Base-by-base conservation (phyloP, 2,113 vertebrate genomes). In the Petromus typicus region DNA sequence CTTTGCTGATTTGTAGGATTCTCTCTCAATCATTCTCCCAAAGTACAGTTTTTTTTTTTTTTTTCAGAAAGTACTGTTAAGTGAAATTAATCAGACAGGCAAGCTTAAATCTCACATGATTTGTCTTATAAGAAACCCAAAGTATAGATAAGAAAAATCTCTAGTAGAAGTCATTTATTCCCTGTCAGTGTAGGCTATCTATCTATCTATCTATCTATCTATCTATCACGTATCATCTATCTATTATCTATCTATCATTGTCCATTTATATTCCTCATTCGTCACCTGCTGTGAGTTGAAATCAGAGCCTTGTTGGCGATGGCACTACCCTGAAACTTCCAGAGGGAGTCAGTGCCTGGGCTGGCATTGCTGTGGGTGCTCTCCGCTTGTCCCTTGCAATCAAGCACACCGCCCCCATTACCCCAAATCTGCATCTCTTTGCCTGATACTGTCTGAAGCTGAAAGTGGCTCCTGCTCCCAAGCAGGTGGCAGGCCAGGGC, bases 131-230 rank as follows among this genome's bases (percentile, higher is more conserved):
- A 69, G 69, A 43, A 43, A 43, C 23, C 69, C 22, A 27, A 73
- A 73, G 23, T 43, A 43, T 43, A 73, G 25, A 76, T 87, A 94
- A 63, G 79, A 45, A 94, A 40, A 79, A 92, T 71, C 57, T 88
- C 18, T 79, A 92, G 32, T 90, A 78, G 96, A 97, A 94, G 84
- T 27, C 13, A 32, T 79, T 89, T 67, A 59, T 66, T 22, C 78
- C 51, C 18, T 94, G 87, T 95, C 73, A 66, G 3, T 90, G 56
- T 64, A 73, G 81, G 80, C 40, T 45, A 73, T 73, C 23, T 43
- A 43, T 43, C 9, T 43, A 1, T 18, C 63, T 91, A 18, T 67
- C 7, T 69, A 22, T 69, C 5, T 66, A 13, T 64, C 63, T 61
- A 63, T 63, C 8, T 57, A 57, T 13, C 32, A 64, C 3, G 27